Evolutionary conservation across 2,797 vertebrate genomes (phyloP), one percentile per base, ranked within the genome.

Genomic region (Trematomus bernacchii): DNA sequence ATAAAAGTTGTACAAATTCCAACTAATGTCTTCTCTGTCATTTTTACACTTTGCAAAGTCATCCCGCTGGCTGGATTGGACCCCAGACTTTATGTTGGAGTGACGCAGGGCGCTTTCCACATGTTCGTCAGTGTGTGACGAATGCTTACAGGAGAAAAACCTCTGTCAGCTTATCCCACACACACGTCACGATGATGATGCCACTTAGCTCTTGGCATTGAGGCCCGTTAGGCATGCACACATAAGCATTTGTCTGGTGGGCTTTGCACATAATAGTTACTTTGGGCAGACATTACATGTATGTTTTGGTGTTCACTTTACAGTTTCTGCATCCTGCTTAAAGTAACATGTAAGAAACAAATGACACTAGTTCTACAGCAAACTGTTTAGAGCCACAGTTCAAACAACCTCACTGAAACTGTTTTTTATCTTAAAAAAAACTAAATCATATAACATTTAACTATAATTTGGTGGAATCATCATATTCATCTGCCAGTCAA

Each of bases 141-240:
- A 84, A 75, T 62, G 80, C 75, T 88, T 85, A 64, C 37, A 47
- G 58, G 68, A n/a, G 71, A 66, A 83, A 82, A 64, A 16, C 51
- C 62, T 62, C 27, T 8, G 85, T 93, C 91, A 92, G 91, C 86
- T 78, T 33, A 52, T 85, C 84, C 77, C 16, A 71, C 71, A 83
- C 71, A 66, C 51, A 62, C 63, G 52, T 87, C 77, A 80, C 57
- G 0, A 62, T 40, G 77, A 82, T 69, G 66, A 83, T 66, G 67
- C 47, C 66, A 50, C 60, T 73, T 51, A 65, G 58, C 59, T 60
- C 71, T 79, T 65, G 76, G 77, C 53, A 50, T 42, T 76, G 71
- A 63, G 42, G 62, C 37, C 68, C 59, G 55, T 76, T 62, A 66
- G 55, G 15, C 60, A 68, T 77, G 71, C 81, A 83, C 50, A 53